phyloP scores from a whole-genome alignment of 1,140 invertebrate genomes.

The Philopotamus ludificatus region DNA sequence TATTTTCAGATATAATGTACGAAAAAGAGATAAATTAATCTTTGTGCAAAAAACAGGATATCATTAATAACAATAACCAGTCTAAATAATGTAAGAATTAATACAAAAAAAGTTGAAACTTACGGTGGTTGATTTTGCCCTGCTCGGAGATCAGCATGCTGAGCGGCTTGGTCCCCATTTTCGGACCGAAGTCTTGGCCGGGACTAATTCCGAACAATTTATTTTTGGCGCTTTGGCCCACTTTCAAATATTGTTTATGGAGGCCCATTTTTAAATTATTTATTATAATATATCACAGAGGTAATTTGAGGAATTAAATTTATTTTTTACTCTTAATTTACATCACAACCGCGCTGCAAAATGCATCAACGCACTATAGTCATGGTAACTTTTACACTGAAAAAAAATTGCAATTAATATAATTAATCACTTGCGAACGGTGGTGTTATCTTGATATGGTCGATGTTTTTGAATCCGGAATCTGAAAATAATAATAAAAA shows the following conservation, averaged over 20 bases:
- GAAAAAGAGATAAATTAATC: too few relatives aligned
- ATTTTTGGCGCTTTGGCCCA: conserved; percentile 68
- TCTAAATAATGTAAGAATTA: too few relatives aligned
- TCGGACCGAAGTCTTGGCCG: conserved; percentile 46
- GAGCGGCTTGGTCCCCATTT: conserved; percentile 61
- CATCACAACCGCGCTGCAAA: background rate
- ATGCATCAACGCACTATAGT: background rate
- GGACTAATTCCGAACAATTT: conserved; percentile 63
- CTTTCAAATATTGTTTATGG: conserved; percentile 72
- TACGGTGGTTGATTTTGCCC: conserved; percentile 71
- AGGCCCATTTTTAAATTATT: conserved; percentile 54
- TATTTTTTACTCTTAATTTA: too few relatives aligned
- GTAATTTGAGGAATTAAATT: background rate
- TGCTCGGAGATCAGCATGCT: conserved; percentile 75
- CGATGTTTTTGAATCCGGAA: too few relatives aligned
- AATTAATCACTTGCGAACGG: too few relatives aligned
- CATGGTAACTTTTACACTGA: background rate
- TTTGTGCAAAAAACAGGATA: too few relatives aligned
- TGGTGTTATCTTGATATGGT: too few relatives aligned
- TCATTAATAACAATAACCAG: too few relatives aligned
- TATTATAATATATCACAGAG: conserved; percentile 17
- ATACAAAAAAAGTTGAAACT: conserved; percentile 52
- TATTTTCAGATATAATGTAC: too few relatives aligned
- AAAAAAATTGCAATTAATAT: too few relatives aligned
- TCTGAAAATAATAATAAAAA: too few relatives aligned